Evolutionary conservation across 2,797 vertebrate species (phyloP).

Genomic region (Eospalax fontanierii): DNA sequence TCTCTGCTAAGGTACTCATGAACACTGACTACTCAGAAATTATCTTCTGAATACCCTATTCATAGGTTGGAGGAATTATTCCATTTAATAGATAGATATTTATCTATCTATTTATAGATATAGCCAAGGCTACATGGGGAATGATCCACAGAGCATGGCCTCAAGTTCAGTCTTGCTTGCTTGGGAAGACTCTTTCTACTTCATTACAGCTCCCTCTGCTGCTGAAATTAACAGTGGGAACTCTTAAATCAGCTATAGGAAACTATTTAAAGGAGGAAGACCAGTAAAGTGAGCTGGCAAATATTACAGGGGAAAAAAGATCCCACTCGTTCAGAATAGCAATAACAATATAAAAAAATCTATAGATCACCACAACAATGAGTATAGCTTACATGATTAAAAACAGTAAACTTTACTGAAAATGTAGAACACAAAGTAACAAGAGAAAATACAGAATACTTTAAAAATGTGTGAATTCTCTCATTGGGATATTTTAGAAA

Average conservation of each 20-base stretch:
- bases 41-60: neutral
- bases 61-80: conserved; percentile 8
- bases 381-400: neutral
- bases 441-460: conserved; percentile 50
- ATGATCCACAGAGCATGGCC: neutral
- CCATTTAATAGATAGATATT: conserved; percentile 72
- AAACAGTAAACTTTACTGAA: conserved; percentile 27
- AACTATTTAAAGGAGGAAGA: neutral
- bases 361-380: conserved; percentile 35
- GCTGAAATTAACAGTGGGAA: conserved; percentile 39
- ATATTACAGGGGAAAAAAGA: conserved; percentile 8
- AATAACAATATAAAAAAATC: neutral
- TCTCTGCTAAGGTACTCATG: neutral
- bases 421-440: conserved; percentile 32
- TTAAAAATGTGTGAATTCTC: neutral
- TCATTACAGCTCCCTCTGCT: conserved; percentile 76
- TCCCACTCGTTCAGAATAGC: neutral
- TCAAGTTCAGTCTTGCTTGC: neutral
- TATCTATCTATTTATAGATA: no score
- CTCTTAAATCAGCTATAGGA: conserved; percentile 12
- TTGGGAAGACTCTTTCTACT: neutral
- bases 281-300: conserved; percentile 31
- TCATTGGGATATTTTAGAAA: neutral
- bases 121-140: neutral
- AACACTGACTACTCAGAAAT: conserved; percentile 9